phyloP scores from a whole-genome alignment of 2,888 invertebrate species.

The Lasioglossum oenotherae region DNA sequence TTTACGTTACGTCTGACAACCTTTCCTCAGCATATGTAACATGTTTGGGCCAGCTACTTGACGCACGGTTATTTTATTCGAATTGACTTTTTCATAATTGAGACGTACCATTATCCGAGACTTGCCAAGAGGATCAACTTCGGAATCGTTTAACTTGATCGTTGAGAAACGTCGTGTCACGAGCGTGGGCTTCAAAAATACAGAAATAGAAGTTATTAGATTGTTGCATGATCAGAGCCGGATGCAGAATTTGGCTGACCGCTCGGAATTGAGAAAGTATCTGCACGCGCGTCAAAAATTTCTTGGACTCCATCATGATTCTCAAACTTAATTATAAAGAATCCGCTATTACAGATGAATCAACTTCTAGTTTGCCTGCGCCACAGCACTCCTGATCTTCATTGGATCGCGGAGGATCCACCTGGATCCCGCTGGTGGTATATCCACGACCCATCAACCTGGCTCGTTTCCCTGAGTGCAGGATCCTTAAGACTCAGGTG shows the following conservation, averaged over 20 bases:
- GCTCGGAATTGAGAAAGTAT: neutral
- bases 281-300: neutral
- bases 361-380: too few relatives aligned
- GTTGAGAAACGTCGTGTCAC: neutral
- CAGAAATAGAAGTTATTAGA: slow-evolving; percentile 13
- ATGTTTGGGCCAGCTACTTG: neutral
- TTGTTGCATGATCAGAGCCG: slow-evolving; percentile 7
- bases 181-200: neutral
- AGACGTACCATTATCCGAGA: neutral
- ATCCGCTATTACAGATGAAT: neutral
- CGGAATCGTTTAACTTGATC: neutral
- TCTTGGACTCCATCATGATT: neutral
- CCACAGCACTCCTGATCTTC: neutral
- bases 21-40: neutral
- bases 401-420: neutral
- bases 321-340: neutral
- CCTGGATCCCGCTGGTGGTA: neutral
- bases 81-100: slow-evolving; percentile 35
- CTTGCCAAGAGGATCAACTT: neutral
- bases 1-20: neutral
- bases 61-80: neutral
- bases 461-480: neutral
- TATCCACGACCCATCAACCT: neutral
- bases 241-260: neutral
- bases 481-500: neutral